A percentile compares a stretch with the other conserved stretches of the same genome.
Evolutionary conservation across 2,113 vertebrate species (phyloP).

Genomic region (Sus scrofa): DNA sequence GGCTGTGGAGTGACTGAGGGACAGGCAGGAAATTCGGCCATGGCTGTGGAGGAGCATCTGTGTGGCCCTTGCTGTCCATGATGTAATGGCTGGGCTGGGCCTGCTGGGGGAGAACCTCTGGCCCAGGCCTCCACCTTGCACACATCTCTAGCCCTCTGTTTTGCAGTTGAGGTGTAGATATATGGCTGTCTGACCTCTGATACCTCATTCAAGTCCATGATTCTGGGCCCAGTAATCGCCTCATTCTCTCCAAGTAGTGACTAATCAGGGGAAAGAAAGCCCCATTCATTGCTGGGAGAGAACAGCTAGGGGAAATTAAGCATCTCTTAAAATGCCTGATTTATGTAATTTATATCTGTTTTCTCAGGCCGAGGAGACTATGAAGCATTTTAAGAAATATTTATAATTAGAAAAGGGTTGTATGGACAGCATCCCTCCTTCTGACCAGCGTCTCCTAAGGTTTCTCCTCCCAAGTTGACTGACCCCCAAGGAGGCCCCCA

Average conservation of each 20-base stretch:
- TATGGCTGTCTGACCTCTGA: not conserved
- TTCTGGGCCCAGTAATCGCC: not conserved
- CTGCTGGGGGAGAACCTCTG: not conserved
- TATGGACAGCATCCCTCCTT: not conserved
- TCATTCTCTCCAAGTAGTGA: not conserved
- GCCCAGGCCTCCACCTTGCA: too few relatives aligned
- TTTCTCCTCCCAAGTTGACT: too few relatives aligned
- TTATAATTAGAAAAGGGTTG: not conserved
- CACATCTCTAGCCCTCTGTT: not conserved
- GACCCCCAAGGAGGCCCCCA: not conserved
- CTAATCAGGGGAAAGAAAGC: not conserved
- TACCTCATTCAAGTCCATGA: not conserved
- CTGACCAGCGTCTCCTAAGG: too few relatives aligned
- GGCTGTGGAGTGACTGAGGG: not conserved
- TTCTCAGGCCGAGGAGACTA: not conserved
- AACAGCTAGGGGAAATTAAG: not conserved
- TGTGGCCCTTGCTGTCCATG: not conserved
- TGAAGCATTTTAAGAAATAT: not conserved
- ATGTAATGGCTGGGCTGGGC: not conserved
- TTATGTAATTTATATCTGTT: not conserved
- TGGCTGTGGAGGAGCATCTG: not conserved
- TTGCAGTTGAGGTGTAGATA: not conserved
- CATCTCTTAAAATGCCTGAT: not conserved
- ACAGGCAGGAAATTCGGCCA: accelerated
- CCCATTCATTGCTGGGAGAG: not conserved